A percentile compares a stretch with the other conserved stretches of the same genome.
Evolutionary conservation across 1,140 invertebrate species (phyloP).

Genomic region (Solen grandis): DNA sequence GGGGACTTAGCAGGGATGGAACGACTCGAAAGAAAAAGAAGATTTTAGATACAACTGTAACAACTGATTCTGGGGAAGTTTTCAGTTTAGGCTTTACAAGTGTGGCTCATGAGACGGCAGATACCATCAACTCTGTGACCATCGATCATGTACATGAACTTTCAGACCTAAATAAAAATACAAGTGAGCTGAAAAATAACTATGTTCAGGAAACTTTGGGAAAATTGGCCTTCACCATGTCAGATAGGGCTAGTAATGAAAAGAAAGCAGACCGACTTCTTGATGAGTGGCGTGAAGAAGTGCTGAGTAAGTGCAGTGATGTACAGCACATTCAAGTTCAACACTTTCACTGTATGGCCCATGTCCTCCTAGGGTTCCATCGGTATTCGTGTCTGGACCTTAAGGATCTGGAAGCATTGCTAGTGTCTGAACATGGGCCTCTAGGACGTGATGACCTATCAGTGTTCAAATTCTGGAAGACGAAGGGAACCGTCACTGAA

Average conservation of each 20-base stretch:
- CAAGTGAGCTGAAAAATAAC: background rate
- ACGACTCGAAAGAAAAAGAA: constrained; percentile 39
- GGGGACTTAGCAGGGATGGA: constrained; percentile 43
- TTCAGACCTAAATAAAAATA: background rate
- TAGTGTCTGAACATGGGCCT: background rate
- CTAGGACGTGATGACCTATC: constrained; percentile 6
- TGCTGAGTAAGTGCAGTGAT: background rate
- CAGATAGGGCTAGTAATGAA: constrained; percentile 34
- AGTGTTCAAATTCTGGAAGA: constrained; percentile 20
- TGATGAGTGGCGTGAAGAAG: constrained; percentile 20
- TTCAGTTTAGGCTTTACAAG: constrained; percentile 31
- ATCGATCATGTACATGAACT: constrained; percentile 16
- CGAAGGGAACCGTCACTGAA: constrained; percentile 1
- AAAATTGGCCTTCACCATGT: constrained; percentile 27
- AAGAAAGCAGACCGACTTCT: constrained; percentile 1
- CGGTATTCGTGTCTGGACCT: background rate
- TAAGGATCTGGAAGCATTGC: constrained; percentile 2
- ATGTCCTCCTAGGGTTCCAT: constrained; percentile 38
- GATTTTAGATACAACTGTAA: constrained; percentile 35
- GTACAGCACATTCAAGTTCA: background rate
- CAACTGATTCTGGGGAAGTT: background rate
- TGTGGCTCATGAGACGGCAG: background rate
- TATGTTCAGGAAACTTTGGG: background rate
- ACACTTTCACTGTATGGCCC: constrained; percentile 44
- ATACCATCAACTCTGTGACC: constrained; percentile 30